phyloP scores from a whole-genome alignment of 2,113 vertebrate genomes.

The Sclerurus mexicanus region DNA sequence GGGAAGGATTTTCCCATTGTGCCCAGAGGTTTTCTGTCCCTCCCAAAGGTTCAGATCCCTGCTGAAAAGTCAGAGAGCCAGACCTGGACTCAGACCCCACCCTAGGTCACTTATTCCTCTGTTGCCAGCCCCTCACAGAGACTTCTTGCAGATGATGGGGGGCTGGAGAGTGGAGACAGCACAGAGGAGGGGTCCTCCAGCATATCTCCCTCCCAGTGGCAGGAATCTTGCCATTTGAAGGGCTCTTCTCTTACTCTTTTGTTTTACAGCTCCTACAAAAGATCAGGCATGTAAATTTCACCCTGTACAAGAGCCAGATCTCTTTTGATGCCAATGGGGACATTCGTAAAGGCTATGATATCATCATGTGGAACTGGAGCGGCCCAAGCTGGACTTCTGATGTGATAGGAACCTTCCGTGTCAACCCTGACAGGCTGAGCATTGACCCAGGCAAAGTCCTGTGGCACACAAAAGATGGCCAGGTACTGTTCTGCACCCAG shows the following conservation, averaged over 20 bases:
- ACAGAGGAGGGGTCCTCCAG: background rate
- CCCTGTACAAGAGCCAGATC: constrained; percentile 68
- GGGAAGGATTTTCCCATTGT: background rate
- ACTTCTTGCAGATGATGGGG: background rate
- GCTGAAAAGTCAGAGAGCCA: background rate
- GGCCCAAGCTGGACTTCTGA: constrained; percentile 10
- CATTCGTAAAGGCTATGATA: constrained; percentile 63
- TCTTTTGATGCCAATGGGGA: constrained; percentile 76
- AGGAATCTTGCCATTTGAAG: background rate
- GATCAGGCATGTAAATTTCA: constrained; percentile 79
- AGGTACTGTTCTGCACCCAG: constrained; percentile 14
- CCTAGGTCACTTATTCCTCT: background rate
- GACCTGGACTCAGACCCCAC: background rate
- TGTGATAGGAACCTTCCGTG: constrained; percentile 70
- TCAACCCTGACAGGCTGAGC: constrained; percentile 54
- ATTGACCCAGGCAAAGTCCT: constrained; percentile 66
- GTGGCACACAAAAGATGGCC: constrained; percentile 68
- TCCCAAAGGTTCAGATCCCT: background rate
- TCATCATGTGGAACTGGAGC: constrained; percentile 78
- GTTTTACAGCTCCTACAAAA: constrained; percentile 68
- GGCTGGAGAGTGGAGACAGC: background rate
- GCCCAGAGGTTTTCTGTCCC: background rate
- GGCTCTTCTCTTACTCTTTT: background rate
- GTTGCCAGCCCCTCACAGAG: background rate
- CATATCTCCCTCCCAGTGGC: background rate